Evolutionary conservation across 2,797 vertebrate species (phyloP), one percentile per base, ranked within the genome.

Genomic region (Pachyuromys duprasi): DNA sequence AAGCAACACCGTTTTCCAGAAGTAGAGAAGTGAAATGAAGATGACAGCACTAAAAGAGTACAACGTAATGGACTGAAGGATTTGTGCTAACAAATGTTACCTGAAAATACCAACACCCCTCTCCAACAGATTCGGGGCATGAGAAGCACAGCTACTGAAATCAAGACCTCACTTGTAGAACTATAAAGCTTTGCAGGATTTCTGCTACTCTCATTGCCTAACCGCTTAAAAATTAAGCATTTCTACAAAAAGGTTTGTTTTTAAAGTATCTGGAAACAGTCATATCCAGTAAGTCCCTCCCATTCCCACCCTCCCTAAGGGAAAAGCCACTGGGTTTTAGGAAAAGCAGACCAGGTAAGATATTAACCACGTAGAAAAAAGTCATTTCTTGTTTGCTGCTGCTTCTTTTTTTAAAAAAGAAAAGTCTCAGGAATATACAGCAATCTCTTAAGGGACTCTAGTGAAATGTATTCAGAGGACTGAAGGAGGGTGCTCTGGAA

Each of bases 51-150:
- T 42, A 91, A 88, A 15, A 24, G 31, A 95, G 95, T 96, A 98
- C 97, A 98, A 99, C 98, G 99, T 98, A 98, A 98, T 98, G 96
- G 97, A 98, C 98, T 98, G 98, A 98, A 98, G 98, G 98, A 97
- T 98, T 99, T 99, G 99, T 99, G 99, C 99, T 99, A 99, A 99
- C 98, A 99, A 98, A 98, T 97, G 98, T 97, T 98, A 99, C 99
- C 99, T 99, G 99, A 99, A 99, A 99, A 98, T 97, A 99, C 98
- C 98, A 98, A 99, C 98, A 99, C 98, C 98, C 98, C 97, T 98
- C 67, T 98, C 98, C 98, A 99, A 98, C 97, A 98, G 99, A 99
- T 98, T 98, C 98, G 99, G 99, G 98, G 98, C 98, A 98, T 97
- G 97, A 97, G 97, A 98, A 99, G 98, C 96, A 98, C 98, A 98